Percentiles rank a stretch among this genome's conserved stretches.
Evolutionary conservation across 2,888 invertebrate species (phyloP).

Genomic region (Gymnosoma rotundatum): DNA sequence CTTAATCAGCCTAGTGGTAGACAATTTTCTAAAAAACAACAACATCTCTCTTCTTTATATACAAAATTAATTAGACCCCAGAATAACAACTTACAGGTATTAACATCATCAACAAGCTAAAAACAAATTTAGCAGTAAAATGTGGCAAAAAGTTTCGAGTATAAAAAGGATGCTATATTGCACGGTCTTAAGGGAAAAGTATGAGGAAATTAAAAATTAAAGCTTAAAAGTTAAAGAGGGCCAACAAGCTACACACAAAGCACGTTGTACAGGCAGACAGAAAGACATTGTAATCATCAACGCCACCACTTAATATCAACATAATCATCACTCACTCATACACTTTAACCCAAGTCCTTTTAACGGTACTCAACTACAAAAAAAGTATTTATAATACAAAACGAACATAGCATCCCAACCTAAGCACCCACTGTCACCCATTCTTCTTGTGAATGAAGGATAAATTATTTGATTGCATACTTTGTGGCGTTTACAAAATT

Average conservation of each 20-base stretch:
- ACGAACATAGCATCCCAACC: background rate
- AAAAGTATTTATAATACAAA: background rate
- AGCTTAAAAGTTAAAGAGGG: conserved; percentile 79
- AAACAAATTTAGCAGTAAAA: conserved; percentile 22
- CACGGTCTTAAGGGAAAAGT: conserved; percentile 17
- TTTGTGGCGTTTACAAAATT: conserved; percentile 71
- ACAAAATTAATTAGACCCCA: conserved; percentile 62
- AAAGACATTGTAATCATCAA: conserved; percentile 66
- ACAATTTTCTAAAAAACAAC: conserved; percentile 54
- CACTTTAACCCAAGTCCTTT: conserved; percentile 46
- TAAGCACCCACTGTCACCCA: background rate
- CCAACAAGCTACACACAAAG: conserved; percentile 72
- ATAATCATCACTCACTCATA: conserved; percentile 54
- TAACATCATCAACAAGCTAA: background rate
- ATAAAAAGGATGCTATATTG: conserved; percentile 14
- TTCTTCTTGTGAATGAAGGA: conserved; percentile 23
- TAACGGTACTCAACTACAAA: conserved; percentile 70
- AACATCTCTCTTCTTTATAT: conserved; percentile 32
- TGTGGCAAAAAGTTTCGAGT: conserved; percentile 25
- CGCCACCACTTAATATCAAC: conserved; percentile 48
- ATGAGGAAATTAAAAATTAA: conserved; percentile 66
- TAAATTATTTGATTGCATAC: conserved; percentile 74
- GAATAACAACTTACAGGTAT: conserved; percentile 53
- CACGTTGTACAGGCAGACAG: conserved; percentile 63
- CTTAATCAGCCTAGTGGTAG: conserved; percentile 40